Base-by-base conservation (phyloP, 2,113 vertebrate genomes). In the Corythornis madagascariensis region DNA sequence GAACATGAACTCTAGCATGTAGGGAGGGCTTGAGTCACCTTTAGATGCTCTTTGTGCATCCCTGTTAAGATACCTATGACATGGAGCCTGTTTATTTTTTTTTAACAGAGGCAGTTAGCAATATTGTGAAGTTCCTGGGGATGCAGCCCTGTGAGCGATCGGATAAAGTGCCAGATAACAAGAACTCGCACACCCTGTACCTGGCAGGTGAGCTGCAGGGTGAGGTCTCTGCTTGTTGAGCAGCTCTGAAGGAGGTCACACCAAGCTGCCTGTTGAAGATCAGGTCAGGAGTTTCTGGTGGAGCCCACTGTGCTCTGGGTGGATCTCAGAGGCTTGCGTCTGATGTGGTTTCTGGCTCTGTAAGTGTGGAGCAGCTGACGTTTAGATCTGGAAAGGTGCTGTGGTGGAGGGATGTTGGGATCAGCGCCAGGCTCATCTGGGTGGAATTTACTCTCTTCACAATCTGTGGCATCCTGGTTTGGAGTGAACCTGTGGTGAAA, bases 71-170 rank as follows among this genome's bases (percentile, higher is more conserved):
- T 31, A 35, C 2, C 6, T 8, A 4, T 69, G 35, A 64, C 16
- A 38, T 7, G 25, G 50, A 89, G 10, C 40, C 26, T 18, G 25
- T 38, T 53, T 71, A 42, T 13, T 61, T 90, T 95, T 64, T 90
- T 25, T 60, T 42, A 57, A 77, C 96, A 98, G 98, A 98, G 97
- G 98, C 98, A 5, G 98, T 98, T 47, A 96, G 97, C 80, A 98
- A 98, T 35, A 98, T 98, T 1, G 97, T 98, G 81, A 98, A 97
- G 86, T 98, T 98, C 93, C 91, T 98, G 86, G 98, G 98, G 56
- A 98, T 98, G 98, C 98, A 98, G 73, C 98, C 98, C 35, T 98
- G 98, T n/a, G 98, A 98, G 89, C 93, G 98, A 7, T 98, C 98
- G 1, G 98, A 98, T 91, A 98, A 97, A 92, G 98, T 98, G 31